These are phyloP conservation scores for Pelagia noctiluca DNA, from an alignment of 30 jellyfish, hydroid and myxozoan species.

Conservation along the genomic window DNA sequence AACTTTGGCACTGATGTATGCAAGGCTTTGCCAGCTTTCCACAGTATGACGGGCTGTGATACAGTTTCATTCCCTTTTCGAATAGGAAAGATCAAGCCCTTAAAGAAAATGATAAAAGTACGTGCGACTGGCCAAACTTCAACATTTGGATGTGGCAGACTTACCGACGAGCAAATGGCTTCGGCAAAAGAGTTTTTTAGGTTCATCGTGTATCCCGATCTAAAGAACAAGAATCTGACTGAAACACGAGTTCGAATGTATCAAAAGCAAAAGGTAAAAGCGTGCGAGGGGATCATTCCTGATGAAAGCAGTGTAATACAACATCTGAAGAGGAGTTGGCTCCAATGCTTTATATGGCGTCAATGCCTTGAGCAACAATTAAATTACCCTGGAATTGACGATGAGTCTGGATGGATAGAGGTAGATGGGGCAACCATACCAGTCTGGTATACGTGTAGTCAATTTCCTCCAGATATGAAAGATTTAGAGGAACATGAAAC, in stretches of 20 bases:
- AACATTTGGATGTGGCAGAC: slow-evolving; percentile 3
- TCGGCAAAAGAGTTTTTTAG: neutral
- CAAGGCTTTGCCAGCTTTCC: slow-evolving; percentile 33
- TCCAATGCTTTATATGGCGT: slow-evolving; percentile 33
- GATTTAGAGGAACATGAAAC: slow-evolving; percentile 11
- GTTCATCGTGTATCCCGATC: neutral
- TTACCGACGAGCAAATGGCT: neutral
- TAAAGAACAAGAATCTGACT: slow-evolving; percentile 15
- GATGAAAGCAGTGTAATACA: neutral
- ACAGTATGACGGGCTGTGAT: slow-evolving; percentile 38
- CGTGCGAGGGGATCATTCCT: slow-evolving; percentile 1
- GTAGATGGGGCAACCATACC: slow-evolving; percentile 15
- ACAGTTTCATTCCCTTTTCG: slow-evolving; percentile 37
- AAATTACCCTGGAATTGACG: slow-evolving; percentile 13
- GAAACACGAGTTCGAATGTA: neutral
- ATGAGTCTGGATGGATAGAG: slow-evolving; percentile 32
- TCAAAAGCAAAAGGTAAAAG: neutral
- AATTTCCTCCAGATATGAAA: slow-evolving; percentile 34
- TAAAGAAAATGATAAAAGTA: slow-evolving; percentile 27
- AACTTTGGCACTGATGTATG: slow-evolving; percentile 32
- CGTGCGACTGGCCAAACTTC: slow-evolving; percentile 14
- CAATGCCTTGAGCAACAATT: slow-evolving; percentile 12
- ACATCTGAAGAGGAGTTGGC: slow-evolving; percentile 16
- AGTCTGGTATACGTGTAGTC: slow-evolving; percentile 36
- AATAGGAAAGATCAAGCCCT: too few species aligned